A percentile compares a stretch with the other conserved stretches of the same genome.
phyloP scores from a whole-genome alignment of 2,113 vertebrate species.

The Poecilia latipinna region DNA sequence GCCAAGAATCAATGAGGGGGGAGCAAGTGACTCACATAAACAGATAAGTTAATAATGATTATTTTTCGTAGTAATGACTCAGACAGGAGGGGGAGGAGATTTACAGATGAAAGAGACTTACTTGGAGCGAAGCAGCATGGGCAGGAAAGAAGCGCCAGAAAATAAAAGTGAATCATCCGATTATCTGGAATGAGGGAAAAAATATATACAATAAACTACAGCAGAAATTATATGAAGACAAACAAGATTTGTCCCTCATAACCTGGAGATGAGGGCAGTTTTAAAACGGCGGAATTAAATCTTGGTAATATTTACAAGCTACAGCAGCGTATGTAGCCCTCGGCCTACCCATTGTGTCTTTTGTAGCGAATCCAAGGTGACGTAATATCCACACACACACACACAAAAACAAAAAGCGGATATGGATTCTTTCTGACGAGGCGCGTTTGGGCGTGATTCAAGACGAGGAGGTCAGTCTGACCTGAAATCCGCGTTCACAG shows the following conservation, averaged over 20 bases:
- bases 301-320: no score
- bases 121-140: not conserved
- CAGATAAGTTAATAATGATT: no score
- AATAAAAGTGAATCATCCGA: not conserved
- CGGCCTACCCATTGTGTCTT: not conserved
- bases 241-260: not conserved
- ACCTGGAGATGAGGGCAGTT: no score
- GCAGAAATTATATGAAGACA: not conserved
- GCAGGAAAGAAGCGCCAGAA: not conserved
- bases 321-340: no score
- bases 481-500: not conserved
- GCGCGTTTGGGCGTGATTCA: not conserved
- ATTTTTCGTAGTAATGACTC: no score
- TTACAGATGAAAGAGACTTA: not conserved
- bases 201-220: no score
- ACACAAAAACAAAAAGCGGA: not conserved
- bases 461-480: not conserved
- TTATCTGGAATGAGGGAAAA: slow-evolving; percentile 5
- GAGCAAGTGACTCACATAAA: no score
- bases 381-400: not conserved
- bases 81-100: no score
- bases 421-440: not conserved
- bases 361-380: not conserved
- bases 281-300: no score
- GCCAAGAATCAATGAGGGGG: no score